Percentiles rank a stretch among this genome's conserved stretches.
These are phyloP conservation scores for Clarias batrachus DNA, from an alignment of 2,113 vertebrate genomes.

Conservation along the genomic window DNA sequence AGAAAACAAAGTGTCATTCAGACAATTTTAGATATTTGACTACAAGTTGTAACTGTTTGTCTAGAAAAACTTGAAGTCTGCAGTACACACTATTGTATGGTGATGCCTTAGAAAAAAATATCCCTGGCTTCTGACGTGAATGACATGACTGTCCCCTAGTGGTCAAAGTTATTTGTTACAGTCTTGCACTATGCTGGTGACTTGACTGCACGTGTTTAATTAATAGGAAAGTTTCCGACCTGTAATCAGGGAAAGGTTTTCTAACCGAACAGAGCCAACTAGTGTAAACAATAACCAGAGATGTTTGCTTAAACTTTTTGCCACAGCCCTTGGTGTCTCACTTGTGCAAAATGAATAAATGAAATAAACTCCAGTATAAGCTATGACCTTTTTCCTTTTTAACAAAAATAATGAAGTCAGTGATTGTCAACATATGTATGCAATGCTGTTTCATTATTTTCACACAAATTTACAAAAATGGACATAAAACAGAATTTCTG, in stretches of 20 bases:
- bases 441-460: not conserved
- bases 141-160: constrained; percentile 39
- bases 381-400: not conserved
- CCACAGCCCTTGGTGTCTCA: not conserved
- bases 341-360: not conserved
- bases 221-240: not conserved
- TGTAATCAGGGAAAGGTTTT: not conserved
- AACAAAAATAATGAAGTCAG: not conserved
- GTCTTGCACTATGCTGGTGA: not conserved
- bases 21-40: not conserved
- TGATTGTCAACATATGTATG: not conserved
- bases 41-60: not conserved
- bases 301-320: not conserved
- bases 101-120: not conserved
- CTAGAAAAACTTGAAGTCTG: not conserved
- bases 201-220: not conserved
- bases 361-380: not conserved
- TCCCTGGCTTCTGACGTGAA: not conserved
- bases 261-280: not conserved
- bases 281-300: not conserved
- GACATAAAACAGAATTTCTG: not conserved
- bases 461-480: not conserved
- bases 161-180: not conserved
- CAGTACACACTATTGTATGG: not conserved
- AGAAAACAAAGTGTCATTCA: not conserved